Percentiles rank a stretch among this genome's conserved stretches.
Conservation (phyloP, 2,888 invertebrate genomes). For the Drosophila falleni region DNA sequence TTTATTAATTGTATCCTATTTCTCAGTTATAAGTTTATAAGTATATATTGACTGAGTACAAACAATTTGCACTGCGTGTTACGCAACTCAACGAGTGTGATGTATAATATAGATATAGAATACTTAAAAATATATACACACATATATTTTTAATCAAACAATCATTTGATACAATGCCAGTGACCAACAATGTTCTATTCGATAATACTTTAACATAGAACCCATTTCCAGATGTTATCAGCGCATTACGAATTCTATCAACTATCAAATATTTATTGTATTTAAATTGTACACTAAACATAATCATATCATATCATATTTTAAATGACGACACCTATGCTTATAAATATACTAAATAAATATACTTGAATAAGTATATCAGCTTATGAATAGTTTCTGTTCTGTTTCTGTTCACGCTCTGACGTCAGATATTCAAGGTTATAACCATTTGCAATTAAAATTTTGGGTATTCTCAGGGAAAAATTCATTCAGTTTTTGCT, state of each 20-base stretch:
- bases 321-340: constrained; percentile 37
- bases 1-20: constrained; percentile 55
- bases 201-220: constrained; percentile 4
- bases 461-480: constrained; percentile 51
- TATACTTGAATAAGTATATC: not conserved
- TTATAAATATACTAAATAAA: not conserved
- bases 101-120: constrained; percentile 15
- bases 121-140: not conserved
- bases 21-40: constrained; percentile 24
- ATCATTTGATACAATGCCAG: constrained; percentile 41
- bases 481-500: constrained; percentile 60
- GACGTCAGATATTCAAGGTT: constrained; percentile 68
- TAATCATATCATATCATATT: constrained; percentile 15
- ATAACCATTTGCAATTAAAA: constrained; percentile 73
- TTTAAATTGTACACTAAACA: not conserved
- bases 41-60: constrained; percentile 43
- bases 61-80: constrained; percentile 50
- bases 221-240: constrained; percentile 27
- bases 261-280: not conserved
- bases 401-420: constrained; percentile 30
- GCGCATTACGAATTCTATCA: not conserved
- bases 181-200: constrained; percentile 13
- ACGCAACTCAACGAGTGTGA: constrained; percentile 41
- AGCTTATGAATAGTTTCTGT: not conserved
- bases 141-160: constrained; percentile 35